These are phyloP conservation scores for Ornithoptera alexandrae DNA, from an alignment of 2,888 invertebrate species.

Conservation along the genomic window DNA sequence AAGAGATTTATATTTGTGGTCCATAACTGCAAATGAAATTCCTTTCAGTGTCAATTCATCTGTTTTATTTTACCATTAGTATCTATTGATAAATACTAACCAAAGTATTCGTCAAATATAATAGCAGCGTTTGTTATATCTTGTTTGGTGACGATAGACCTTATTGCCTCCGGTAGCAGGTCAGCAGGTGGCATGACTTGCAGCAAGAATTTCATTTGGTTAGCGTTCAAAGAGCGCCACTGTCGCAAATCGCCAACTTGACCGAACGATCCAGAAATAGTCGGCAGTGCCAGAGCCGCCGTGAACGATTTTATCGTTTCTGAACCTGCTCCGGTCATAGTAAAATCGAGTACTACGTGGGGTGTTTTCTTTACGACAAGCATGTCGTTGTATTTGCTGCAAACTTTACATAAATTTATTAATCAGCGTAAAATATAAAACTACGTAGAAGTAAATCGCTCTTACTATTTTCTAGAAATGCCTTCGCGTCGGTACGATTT, in stretches of 20 bases:
- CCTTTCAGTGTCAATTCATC: conserved; percentile 21
- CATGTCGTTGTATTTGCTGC: conserved; percentile 85
- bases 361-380: conserved; percentile 83
- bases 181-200: conserved; percentile 93
- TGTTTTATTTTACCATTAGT: conserved; percentile 4
- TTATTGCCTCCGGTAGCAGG: conserved; percentile 89
- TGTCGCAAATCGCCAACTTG: conserved; percentile 90
- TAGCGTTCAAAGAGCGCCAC: conserved; percentile 87
- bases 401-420: conserved; percentile 73
- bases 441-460: background rate
- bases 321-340: conserved; percentile 88
- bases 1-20: conserved; percentile 95
- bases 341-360: conserved; percentile 90
- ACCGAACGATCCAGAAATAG: conserved; percentile 91
- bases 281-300: conserved; percentile 88
- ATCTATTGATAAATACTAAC: conserved; percentile 66
- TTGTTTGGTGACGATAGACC: conserved; percentile 88
- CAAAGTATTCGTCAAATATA: conserved; percentile 92
- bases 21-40: conserved; percentile 84
- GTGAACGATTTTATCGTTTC: conserved; percentile 93
- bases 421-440: background rate
- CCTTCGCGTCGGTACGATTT: conserved; percentile 86
- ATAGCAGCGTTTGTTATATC: conserved; percentile 96
- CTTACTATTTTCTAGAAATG: conserved; percentile 84
- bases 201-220: conserved; percentile 87